Conservation (phyloP, 2,113 vertebrate species). For the Taurulus bubalis region DNA sequence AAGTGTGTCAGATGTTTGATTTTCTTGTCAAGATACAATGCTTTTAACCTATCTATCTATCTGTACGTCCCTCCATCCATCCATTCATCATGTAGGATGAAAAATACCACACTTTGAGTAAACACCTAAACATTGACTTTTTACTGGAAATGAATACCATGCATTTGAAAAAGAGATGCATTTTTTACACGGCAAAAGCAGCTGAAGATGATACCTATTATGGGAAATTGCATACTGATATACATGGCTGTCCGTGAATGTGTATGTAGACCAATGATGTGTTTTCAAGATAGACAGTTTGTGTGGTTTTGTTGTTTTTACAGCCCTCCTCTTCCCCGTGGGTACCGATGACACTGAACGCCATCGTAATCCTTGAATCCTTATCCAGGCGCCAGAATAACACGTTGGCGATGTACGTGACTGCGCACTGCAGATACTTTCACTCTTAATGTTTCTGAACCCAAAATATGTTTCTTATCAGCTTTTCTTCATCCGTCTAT, state of each 20-base stretch:
- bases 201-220: not conserved
- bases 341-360: not conserved
- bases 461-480: too few relatives aligned
- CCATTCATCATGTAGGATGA: not conserved
- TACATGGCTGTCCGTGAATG: not conserved
- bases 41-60: not conserved
- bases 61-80: not conserved
- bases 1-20: not conserved
- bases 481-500: too few relatives aligned
- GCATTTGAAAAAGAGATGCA: not conserved
- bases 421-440: too few relatives aligned
- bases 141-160: not conserved
- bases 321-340: not conserved
- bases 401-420: too few relatives aligned
- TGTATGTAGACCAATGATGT: not conserved
- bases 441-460: too few relatives aligned
- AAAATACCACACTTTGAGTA: not conserved
- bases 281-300: not conserved
- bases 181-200: not conserved
- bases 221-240: not conserved
- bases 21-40: not conserved
- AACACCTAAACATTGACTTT: not conserved
- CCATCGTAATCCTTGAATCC: not conserved
- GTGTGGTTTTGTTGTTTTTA: not conserved
- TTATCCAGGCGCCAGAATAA: not conserved